phyloP scores from a whole-genome alignment of 2,888 invertebrate species.

The Rugalucina vietnamica region DNA sequence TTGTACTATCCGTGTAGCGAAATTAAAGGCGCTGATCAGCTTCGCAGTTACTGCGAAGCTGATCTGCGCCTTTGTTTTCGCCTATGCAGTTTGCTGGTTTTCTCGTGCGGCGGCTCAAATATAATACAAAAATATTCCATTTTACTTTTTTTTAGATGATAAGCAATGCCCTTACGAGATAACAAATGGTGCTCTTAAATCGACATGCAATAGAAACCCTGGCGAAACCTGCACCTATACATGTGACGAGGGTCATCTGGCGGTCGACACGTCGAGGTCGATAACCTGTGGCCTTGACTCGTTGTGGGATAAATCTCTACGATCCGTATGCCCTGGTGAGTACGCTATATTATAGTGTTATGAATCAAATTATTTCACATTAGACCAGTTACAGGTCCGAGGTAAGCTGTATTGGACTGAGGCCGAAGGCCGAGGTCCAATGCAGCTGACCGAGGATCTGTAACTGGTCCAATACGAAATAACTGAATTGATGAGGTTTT shows the following conservation, averaged over 20 bases:
- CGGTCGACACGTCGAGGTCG: background rate
- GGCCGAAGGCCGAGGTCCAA: background rate
- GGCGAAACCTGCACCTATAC: background rate
- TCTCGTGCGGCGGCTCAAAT: too few species aligned
- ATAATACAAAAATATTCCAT: too few species aligned
- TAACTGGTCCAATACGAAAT: background rate
- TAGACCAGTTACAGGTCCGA: too few species aligned
- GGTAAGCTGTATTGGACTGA: background rate
- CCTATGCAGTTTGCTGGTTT: too few species aligned
- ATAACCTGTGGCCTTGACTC: background rate
- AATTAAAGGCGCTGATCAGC: too few species aligned
- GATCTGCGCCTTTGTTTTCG: too few species aligned
- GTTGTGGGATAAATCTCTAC: background rate
- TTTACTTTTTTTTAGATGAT: background rate
- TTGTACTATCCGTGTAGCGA: too few species aligned
- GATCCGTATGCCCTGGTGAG: background rate
- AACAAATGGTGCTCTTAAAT: background rate
- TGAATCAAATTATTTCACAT: too few species aligned
- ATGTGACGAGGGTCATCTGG: background rate
- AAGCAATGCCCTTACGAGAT: background rate
- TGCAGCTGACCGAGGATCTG: background rate
- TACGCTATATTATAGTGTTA: background rate
- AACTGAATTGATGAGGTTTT: background rate
- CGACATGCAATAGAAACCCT: background rate
- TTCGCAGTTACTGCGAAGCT: too few species aligned